These are phyloP conservation scores for Pseudorhiza aurosa DNA, from an alignment of 30 jellyfish, hydroid and myxozoan genomes.

Conservation along the genomic window DNA sequence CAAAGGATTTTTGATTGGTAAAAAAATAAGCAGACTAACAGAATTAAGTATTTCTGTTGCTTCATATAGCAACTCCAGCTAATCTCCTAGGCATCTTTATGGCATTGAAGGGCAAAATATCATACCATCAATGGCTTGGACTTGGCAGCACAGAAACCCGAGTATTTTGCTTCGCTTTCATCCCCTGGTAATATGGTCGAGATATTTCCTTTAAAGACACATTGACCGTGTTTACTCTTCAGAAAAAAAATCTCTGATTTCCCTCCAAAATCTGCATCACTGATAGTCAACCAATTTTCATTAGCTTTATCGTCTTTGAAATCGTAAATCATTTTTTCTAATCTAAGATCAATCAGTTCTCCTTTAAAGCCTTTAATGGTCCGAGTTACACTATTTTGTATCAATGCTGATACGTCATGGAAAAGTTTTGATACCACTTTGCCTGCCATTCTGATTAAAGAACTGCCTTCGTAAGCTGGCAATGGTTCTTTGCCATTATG, in stretches of 20 bases:
- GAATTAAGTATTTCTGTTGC: too few relatives aligned
- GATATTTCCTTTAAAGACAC: slow-evolving; percentile 71
- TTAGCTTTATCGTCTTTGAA: slow-evolving; percentile 65
- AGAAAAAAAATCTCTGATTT: slow-evolving; percentile 51
- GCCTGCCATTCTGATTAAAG: slow-evolving; percentile 19
- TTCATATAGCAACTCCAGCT: too few relatives aligned
- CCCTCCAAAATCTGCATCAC: slow-evolving; percentile 94
- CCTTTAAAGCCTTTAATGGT: slow-evolving; percentile 72
- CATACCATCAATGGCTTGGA: slow-evolving; percentile 81
- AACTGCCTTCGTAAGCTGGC: too few relatives aligned
- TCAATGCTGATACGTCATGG: background rate
- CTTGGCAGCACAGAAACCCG: slow-evolving; percentile 87
- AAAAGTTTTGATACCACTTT: slow-evolving; percentile 12
- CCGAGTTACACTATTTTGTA: slow-evolving; percentile 31
- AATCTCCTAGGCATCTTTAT: too few relatives aligned
- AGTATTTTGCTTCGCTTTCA: slow-evolving; percentile 56
- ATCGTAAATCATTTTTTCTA: slow-evolving; percentile 49
- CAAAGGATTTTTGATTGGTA: too few relatives aligned
- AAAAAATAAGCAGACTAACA: too few relatives aligned
- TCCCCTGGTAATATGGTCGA: slow-evolving; percentile 71
- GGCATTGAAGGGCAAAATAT: too few relatives aligned
- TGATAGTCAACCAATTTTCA: slow-evolving; percentile 65
- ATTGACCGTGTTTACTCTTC: slow-evolving; percentile 79
- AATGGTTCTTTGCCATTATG: too few relatives aligned
- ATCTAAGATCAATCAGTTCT: slow-evolving; percentile 37